These are phyloP conservation scores for Rhabdomys dilectus DNA, from an alignment of 2,113 vertebrate genomes.

Conservation along the genomic window DNA sequence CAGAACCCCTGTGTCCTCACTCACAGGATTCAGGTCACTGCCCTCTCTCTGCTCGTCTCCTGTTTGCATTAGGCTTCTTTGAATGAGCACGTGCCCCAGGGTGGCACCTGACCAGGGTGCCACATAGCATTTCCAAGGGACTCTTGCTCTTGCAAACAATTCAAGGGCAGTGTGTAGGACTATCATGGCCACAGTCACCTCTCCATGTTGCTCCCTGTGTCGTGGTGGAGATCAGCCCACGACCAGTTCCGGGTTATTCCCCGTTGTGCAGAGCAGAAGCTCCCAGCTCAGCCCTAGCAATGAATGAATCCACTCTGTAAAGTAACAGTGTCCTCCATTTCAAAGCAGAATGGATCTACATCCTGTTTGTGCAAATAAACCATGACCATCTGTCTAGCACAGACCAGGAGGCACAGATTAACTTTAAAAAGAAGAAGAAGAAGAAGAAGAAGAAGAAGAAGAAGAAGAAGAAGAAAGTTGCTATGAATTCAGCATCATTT, in stretches of 20 bases:
- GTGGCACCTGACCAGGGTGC: not conserved
- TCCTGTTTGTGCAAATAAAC: not conserved
- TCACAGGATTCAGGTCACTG: not conserved
- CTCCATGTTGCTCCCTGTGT: no score
- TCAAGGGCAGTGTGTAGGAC: not conserved
- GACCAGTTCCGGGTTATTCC: not conserved
- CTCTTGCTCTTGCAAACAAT: not conserved
- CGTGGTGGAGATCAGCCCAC: not conserved
- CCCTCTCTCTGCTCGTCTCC: not conserved
- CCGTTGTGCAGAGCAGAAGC: not conserved
- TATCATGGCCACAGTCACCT: accelerated
- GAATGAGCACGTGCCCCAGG: not conserved
- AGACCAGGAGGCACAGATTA: not conserved
- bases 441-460: no score
- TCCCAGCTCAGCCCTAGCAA: no score
- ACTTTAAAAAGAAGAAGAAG: not conserved
- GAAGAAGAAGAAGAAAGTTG: not conserved
- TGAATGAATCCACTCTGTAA: not conserved
- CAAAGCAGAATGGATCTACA: not conserved
- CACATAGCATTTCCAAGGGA: not conserved
- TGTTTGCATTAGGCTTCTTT: no score
- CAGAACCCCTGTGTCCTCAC: accelerated
- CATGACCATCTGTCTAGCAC: not conserved
- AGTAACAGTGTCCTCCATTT: not conserved
- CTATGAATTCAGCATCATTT: not conserved